Percentiles rank a stretch among this genome's conserved stretches.
Conservation (phyloP, 1,140 invertebrate species). For the Acromyrmex heyeri region DNA sequence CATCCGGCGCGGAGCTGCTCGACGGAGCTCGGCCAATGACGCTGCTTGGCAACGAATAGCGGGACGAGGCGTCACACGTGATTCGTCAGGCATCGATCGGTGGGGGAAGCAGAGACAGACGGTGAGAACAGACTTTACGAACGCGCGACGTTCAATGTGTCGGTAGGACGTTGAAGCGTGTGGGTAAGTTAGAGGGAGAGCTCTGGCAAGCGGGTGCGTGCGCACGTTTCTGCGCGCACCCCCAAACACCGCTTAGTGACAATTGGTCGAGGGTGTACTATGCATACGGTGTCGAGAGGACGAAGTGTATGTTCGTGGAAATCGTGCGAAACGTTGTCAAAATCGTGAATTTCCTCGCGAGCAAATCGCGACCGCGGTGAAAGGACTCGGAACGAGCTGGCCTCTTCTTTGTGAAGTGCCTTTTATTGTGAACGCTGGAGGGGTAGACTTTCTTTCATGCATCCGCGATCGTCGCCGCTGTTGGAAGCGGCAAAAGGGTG, state of each 20-base stretch:
- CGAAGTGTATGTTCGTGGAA: not conserved
- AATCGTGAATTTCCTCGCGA: not conserved
- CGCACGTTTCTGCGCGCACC: conserved; percentile 71
- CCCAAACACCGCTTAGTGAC: conserved; percentile 23
- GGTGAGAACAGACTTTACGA: conserved; percentile 70
- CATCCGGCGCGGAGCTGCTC: not conserved
- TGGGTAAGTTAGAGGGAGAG: conserved; percentile 67
- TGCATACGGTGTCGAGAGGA: not conserved
- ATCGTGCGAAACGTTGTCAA: not conserved
- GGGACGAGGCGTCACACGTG: conserved; percentile 70
- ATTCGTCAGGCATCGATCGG: conserved; percentile 69
- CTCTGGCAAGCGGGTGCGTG: conserved; percentile 59
- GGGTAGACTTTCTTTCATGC: conserved; percentile 10
- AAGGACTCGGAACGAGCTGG: not conserved
- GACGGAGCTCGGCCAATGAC: conserved; percentile 65
- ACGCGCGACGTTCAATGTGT: conserved; percentile 73
- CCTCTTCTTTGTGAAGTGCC: conserved; percentile 38
- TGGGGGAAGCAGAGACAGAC: not conserved
- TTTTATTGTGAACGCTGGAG: not conserved
- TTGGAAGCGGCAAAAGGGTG: not conserved
- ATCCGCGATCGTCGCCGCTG: not conserved
- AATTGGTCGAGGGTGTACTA: not conserved
- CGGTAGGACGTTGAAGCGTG: conserved; percentile 38
- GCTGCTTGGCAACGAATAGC: conserved; percentile 70
- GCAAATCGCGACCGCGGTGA: not conserved